phyloP scores from a whole-genome alignment of 2,888 invertebrate genomes.

The Chloroclysta siterata region DNA sequence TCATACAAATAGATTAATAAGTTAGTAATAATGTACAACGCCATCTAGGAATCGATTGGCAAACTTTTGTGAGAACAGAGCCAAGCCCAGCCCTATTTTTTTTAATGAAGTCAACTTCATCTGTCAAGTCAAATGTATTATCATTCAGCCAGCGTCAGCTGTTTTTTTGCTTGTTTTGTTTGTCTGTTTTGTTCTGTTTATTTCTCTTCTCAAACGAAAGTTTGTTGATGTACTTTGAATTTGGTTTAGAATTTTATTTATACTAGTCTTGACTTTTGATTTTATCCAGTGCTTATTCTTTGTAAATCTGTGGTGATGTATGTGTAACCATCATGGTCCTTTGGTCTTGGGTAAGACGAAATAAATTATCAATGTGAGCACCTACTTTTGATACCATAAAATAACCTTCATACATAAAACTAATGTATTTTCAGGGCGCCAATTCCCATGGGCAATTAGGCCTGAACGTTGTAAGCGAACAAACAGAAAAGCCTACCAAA shows the following conservation, averaged over 20 bases:
- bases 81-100: no score
- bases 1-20: no score
- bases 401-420: background rate
- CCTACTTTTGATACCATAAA: background rate
- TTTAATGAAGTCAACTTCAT: no score
- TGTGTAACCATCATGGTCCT: constrained; percentile 20
- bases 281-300: background rate
- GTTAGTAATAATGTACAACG: no score
- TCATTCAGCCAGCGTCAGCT: no score
- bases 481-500: constrained; percentile 85
- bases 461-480: constrained; percentile 87
- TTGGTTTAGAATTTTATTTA: background rate
- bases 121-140: no score
- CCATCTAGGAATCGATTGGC: no score
- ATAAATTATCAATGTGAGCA: background rate
- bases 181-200: no score
- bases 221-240: no score
- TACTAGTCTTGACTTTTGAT: background rate
- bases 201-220: no score
- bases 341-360: constrained; percentile 33
- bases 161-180: no score
- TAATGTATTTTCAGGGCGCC: constrained; percentile 87
- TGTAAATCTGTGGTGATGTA: background rate
- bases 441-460: constrained; percentile 94
- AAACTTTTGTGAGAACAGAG: no score